Evolutionary conservation across 1,140 invertebrate genomes (phyloP).

Genomic region (Berghia stephanieae): DNA sequence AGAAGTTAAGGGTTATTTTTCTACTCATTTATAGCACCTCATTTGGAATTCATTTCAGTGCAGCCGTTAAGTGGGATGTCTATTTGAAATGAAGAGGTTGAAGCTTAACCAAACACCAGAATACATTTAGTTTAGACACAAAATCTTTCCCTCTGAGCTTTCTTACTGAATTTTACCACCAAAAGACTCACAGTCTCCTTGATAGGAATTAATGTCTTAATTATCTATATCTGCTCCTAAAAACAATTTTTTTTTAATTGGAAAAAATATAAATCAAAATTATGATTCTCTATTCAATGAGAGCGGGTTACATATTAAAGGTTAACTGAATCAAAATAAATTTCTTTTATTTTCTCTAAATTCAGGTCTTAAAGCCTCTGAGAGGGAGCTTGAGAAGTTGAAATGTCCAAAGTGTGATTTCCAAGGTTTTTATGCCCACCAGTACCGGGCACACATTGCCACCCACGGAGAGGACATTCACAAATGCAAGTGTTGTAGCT

Average conservation of each 20-base stretch:
- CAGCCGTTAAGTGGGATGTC: background rate
- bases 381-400: conserved; percentile 60
- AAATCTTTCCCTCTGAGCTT: no score
- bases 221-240: background rate
- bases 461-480: conserved; percentile 56
- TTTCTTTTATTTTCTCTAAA: conserved; percentile 17
- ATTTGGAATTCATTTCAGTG: background rate
- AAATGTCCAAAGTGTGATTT: conserved; percentile 64
- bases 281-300: background rate
- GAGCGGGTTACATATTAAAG: no score
- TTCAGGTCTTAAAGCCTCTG: conserved; percentile 63
- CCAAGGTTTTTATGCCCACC: conserved; percentile 64
- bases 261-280: background rate
- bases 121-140: no score
- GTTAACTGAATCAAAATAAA: background rate
- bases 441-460: conserved; percentile 64
- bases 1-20: background rate
- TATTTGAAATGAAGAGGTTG: no score
- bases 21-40: background rate
- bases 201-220: background rate
- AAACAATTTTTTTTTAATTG: background rate
- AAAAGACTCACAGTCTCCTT: no score
- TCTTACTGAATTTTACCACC: no score
- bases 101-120: no score
- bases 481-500: conserved; percentile 65